A percentile compares a stretch with the other conserved stretches of the same genome.
These are phyloP conservation scores for Tenrec ecaudatus DNA, from an alignment of 2,113 vertebrate species.

Conservation along the genomic window DNA sequence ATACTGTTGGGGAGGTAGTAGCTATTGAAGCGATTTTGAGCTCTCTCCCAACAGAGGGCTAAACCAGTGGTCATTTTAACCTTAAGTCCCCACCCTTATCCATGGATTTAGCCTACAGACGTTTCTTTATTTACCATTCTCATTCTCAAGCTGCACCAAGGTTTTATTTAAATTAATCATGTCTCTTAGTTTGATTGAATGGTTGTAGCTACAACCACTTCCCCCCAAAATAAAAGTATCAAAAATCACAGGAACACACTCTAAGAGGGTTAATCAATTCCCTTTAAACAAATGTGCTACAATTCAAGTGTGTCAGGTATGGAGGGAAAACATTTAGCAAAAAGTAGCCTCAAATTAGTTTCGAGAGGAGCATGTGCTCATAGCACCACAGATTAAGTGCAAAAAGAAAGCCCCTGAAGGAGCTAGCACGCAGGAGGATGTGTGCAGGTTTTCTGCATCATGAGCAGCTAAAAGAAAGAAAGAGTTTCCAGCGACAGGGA, in stretches of 20 bases:
- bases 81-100: neutral
- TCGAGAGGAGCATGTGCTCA: neutral
- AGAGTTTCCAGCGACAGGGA: neutral
- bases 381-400: neutral
- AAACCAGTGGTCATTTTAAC: neutral
- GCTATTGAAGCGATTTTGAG: neutral
- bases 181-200: conserved; percentile 10
- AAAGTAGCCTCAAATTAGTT: conserved; percentile 1
- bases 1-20: neutral
- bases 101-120: neutral
- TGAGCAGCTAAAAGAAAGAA: neutral
- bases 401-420: neutral
- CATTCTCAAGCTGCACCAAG: neutral
- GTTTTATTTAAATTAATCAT: conserved; percentile 50
- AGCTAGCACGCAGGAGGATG: neutral
- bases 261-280: neutral
- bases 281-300: neutral
- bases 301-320: neutral
- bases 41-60: neutral
- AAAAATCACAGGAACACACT: neutral
- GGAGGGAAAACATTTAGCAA: conserved; percentile 10
- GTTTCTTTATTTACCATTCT: neutral
- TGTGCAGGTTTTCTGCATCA: neutral
- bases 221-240: conserved; percentile 48
- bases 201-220: conserved; percentile 20